These are phyloP conservation scores for Latheticus oryzae DNA, from an alignment of 2,888 invertebrate genomes.

Conservation along the genomic window DNA sequence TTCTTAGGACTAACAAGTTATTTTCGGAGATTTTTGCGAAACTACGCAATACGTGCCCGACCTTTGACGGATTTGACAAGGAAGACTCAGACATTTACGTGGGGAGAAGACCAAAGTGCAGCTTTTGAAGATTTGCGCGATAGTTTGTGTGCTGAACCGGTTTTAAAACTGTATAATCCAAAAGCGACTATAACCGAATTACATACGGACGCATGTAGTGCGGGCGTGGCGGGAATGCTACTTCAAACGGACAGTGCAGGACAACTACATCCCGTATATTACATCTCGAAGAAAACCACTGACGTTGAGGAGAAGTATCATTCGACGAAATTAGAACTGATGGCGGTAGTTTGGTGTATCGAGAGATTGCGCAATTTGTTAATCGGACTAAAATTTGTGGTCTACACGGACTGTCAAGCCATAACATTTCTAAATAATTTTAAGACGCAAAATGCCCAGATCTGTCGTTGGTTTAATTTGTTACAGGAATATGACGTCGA, in stretches of 20 bases:
- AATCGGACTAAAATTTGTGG: constrained; percentile 51
- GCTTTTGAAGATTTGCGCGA: no score
- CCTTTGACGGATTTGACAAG: no score
- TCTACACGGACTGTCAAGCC: constrained; percentile 57
- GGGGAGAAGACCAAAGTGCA: no score
- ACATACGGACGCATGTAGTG: constrained; percentile 52
- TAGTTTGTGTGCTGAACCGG: no score
- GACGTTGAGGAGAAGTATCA: constrained; percentile 56
- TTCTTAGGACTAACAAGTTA: no score
- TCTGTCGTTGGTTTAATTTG: constrained; percentile 51
- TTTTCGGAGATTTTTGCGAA: no score
- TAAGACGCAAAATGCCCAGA: constrained; percentile 52
- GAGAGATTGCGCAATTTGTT: constrained; percentile 57
- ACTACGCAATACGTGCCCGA: no score
- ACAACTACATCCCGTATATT: constrained; percentile 52
- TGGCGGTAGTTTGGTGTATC: constrained; percentile 57
- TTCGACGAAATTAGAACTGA: constrained; percentile 58
- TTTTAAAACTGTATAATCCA: no score
- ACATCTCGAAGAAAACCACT: constrained; percentile 55
- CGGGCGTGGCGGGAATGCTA: constrained; percentile 52
- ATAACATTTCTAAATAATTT: constrained; percentile 51
- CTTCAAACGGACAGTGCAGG: constrained; percentile 49
- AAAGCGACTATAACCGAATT: constrained; percentile 54
- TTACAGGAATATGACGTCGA: constrained; percentile 46
- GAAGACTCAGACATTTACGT: no score